Base-by-base conservation (phyloP, 1,140 invertebrate species). In the Zelostemma sp. region DNA sequence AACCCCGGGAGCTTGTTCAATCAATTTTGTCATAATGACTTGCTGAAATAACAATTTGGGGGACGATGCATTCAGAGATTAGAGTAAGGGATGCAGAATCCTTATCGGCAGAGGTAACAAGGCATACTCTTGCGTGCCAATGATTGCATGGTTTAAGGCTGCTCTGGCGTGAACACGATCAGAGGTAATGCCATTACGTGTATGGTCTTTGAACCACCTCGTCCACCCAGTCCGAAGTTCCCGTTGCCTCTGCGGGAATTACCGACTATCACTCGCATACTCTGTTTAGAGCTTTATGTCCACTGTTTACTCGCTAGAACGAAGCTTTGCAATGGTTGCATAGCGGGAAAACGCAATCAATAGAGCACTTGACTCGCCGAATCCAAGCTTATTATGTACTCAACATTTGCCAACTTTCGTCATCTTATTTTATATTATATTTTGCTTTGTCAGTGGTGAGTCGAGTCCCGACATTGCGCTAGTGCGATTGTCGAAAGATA, bases 121-220 rank as follows among this genome's bases (percentile, higher is more conserved):
- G 73, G 60, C 56, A 62, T 67, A 64, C 66, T 76, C 70, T 82
- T 73, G 78, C 70, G 72, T 76, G 73, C 53, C 72, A 69, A 71
- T 77, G 76, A 81, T 82, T 77, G 76, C 74, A 76, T 68, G 74
- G 72, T 75, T 75, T 71, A 57, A 70, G 71, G 49, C 63, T 71
- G 62, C 74, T 75, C 67, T 76, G 74, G 66, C 69, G 71, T 76
- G 59, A 77, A 72, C 63, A 67, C 54, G 56, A 71, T 64, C 69
- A 69, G 70, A 72, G 73, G 74, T 76, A 81, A 81, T 80, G 74
- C 68, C 58, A 77, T 81, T 79, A 70, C 69, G 54, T 63, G 53
- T 55, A 69, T 55, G 51, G 64, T 70, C 68, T 71, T 68, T 54
- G 45, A 49, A 53, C 33, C 72, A 33, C 60, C 55, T 63, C 51